Conservation (phyloP, 1,140 invertebrate genomes). For the Acromyrmex heyeri region DNA sequence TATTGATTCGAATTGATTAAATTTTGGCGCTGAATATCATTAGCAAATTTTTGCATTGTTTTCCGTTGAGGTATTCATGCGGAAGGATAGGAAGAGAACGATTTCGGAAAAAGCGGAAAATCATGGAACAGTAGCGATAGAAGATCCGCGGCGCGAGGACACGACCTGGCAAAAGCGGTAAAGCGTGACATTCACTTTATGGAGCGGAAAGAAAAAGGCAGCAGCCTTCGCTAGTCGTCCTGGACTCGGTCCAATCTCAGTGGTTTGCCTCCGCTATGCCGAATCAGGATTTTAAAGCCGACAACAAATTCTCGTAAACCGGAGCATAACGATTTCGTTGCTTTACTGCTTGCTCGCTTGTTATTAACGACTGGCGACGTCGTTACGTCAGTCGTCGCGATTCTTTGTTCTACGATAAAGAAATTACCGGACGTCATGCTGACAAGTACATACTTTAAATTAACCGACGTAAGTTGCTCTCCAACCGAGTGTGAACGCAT, state of each 20-base stretch:
- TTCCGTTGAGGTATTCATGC: slow-evolving; percentile 29
- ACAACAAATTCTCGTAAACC: slow-evolving; percentile 68
- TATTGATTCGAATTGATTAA: background rate
- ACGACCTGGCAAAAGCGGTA: slow-evolving; percentile 57
- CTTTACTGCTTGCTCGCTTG: slow-evolving; percentile 43
- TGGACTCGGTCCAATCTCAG: slow-evolving; percentile 75
- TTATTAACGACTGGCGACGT: slow-evolving; percentile 62
- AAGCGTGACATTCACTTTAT: slow-evolving; percentile 76
- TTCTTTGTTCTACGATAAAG: background rate
- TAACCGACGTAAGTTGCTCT: slow-evolving; percentile 3
- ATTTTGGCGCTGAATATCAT: background rate
- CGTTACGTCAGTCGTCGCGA: background rate
- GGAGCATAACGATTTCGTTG: slow-evolving; percentile 49
- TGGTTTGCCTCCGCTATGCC: background rate
- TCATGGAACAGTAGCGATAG: slow-evolving; percentile 9
- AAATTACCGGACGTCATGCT: slow-evolving; percentile 13
- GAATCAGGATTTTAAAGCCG: slow-evolving; percentile 68
- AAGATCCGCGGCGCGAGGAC: slow-evolving; percentile 7
- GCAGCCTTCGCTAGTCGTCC: background rate
- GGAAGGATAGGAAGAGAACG: background rate
- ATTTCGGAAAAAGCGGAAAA: slow-evolving; percentile 43
- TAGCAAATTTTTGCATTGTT: background rate
- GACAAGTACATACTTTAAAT: background rate
- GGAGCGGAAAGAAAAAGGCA: slow-evolving; percentile 69
- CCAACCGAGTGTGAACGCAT: background rate